These are phyloP conservation scores for Melanchra persicariae DNA, from an alignment of 2,888 invertebrate species.

Conservation along the genomic window DNA sequence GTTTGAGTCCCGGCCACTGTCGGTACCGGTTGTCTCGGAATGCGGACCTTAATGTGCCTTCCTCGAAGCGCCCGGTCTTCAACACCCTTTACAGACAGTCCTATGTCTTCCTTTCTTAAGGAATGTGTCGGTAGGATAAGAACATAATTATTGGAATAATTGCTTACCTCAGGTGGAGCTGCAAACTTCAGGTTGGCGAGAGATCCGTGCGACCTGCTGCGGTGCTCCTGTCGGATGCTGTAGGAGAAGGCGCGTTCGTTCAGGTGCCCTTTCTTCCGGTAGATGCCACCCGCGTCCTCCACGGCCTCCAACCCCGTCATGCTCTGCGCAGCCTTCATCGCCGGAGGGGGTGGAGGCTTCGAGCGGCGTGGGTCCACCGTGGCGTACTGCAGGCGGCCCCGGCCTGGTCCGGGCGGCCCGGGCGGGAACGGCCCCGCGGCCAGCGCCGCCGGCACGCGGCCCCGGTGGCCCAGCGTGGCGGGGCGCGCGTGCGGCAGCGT, in stretches of 20 bases:
- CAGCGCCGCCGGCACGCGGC: constrained; percentile 91
- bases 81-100: constrained; percentile 21
- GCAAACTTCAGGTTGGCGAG: constrained; percentile 97
- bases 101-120: background rate
- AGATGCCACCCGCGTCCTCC: constrained; percentile 93
- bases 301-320: constrained; percentile 92
- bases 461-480: constrained; percentile 90
- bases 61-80: constrained; percentile 43
- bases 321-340: constrained; percentile 93
- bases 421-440: constrained; percentile 86
- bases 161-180: constrained; percentile 92
- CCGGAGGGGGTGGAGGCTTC: constrained; percentile 91
- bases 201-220: constrained; percentile 97
- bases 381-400: constrained; percentile 90
- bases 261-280: constrained; percentile 97
- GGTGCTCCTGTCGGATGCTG: constrained; percentile 97
- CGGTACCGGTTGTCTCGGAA: constrained; percentile 56
- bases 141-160: constrained; percentile 19
- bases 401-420: constrained; percentile 78
- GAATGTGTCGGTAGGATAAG: background rate
- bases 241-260: constrained; percentile 98
- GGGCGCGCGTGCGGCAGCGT: constrained; percentile 87
- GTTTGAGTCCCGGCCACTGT: constrained; percentile 24
- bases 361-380: constrained; percentile 92
- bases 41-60: constrained; percentile 59